A percentile compares a stretch with the other conserved stretches of the same genome.
These are phyloP conservation scores for Pedionomus torquatus DNA, from an alignment of 2,113 vertebrate species.

Conservation along the genomic window DNA sequence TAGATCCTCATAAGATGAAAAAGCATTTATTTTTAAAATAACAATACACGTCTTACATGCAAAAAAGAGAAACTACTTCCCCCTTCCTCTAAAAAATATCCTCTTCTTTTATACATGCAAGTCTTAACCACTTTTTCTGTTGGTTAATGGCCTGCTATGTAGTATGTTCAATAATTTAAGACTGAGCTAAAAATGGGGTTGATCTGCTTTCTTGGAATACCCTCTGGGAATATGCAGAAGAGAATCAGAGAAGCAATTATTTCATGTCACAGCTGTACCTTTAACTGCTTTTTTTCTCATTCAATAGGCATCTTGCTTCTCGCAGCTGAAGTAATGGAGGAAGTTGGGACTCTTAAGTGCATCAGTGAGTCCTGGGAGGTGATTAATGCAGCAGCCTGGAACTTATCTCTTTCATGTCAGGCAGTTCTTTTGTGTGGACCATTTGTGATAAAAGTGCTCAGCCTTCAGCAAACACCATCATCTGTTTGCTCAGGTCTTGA, in stretches of 20 bases:
- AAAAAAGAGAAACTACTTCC: neutral
- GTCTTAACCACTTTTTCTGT: slow-evolving; percentile 39
- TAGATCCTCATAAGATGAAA: neutral
- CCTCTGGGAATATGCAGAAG: slow-evolving; percentile 25
- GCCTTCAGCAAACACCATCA: neutral
- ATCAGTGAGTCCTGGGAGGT: neutral
- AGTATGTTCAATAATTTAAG: slow-evolving; percentile 69
- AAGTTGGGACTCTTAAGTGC: neutral
- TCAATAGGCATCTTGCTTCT: neutral
- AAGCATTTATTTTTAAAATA: neutral
- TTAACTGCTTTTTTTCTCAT: slow-evolving; percentile 26
- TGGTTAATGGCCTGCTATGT: slow-evolving; percentile 20
- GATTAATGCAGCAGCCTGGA: neutral
- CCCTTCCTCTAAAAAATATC: neutral
- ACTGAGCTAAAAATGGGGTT: slow-evolving; percentile 52
- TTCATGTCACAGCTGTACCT: slow-evolving; percentile 36
- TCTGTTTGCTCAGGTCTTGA: neutral
- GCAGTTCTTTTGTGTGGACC: neutral
- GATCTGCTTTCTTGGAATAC: slow-evolving; percentile 58
- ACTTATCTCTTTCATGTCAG: neutral
- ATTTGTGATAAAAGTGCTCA: neutral
- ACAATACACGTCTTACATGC: neutral
- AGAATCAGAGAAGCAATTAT: slow-evolving; percentile 28
- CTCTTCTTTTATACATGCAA: neutral
- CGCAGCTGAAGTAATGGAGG: slow-evolving; percentile 7